Evolutionary conservation across 2,113 vertebrate species (phyloP).

Genomic region (Halcyon malimbica): DNA sequence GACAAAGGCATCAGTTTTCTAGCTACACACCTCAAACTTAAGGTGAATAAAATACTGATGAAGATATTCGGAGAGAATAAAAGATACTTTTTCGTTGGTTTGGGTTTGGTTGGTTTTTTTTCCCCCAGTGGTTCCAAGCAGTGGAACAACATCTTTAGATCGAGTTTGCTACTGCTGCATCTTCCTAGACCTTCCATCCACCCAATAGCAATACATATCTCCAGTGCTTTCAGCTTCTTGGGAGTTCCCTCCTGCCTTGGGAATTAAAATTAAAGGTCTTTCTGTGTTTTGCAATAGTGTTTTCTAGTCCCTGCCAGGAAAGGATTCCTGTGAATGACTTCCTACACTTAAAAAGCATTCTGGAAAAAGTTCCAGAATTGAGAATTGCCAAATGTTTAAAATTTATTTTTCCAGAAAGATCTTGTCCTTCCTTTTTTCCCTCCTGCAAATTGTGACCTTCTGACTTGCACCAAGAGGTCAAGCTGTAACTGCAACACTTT

Average conservation of each 20-base stretch:
- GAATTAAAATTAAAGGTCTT: background rate
- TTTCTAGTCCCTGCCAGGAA: background rate
- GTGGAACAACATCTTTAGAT: background rate
- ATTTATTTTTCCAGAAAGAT: background rate
- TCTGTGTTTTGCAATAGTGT: background rate
- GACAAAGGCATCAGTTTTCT: background rate
- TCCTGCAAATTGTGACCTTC: background rate
- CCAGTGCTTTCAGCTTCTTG: background rate
- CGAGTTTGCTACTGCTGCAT: background rate
- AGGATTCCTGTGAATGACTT: rapidly evolving
- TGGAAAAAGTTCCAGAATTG: background rate
- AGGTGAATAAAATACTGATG: background rate
- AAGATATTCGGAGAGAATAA: background rate
- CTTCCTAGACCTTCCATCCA: background rate
- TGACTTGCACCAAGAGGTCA: background rate
- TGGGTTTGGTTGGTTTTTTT: background rate
- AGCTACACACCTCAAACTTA: background rate
- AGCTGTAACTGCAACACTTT: background rate
- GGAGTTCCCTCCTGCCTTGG: background rate
- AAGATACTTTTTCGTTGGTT: background rate
- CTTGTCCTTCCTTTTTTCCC: background rate
- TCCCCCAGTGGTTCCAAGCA: background rate
- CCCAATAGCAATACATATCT: background rate
- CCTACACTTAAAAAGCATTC: background rate
- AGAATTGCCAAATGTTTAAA: background rate